Conservation (phyloP, 2,113 vertebrate species). For the Pluvialis apricaria region DNA sequence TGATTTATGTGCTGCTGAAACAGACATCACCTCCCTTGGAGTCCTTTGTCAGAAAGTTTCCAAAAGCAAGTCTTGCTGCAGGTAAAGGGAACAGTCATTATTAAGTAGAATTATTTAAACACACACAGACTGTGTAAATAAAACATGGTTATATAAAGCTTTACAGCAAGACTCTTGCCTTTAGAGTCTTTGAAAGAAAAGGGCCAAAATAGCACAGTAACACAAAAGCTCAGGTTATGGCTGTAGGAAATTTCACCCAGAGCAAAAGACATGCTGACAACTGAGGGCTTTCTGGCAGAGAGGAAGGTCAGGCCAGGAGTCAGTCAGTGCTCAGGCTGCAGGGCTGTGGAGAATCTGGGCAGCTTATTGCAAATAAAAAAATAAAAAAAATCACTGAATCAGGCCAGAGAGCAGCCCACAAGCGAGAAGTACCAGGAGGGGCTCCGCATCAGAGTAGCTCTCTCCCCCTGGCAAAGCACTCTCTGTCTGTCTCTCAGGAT, state of each 20-base stretch:
- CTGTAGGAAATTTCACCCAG: not conserved
- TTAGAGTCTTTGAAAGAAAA: not conserved
- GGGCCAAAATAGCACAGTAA: not conserved
- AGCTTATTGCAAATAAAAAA: not conserved
- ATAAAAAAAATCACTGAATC: not conserved
- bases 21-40: not conserved
- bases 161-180: not conserved
- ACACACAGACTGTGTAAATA: not conserved
- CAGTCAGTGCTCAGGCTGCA: not conserved
- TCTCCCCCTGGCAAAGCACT: not conserved
- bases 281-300: not conserved
- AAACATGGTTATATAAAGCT: not conserved
- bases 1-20: constrained; percentile 1
- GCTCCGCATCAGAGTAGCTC: not conserved
- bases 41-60: not conserved
- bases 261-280: not conserved
- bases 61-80: not conserved
- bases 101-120: not conserved
- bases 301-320: not conserved
- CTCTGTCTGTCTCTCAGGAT: not conserved
- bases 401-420: not conserved
- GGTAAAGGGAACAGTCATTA: not conserved
- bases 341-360: not conserved
- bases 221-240: not conserved
- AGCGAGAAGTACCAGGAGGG: not conserved